Evolutionary conservation across 2,888 invertebrate genomes (phyloP), one percentile per base, ranked within the genome.

Genomic region (Macrosoma leucophasiata): DNA sequence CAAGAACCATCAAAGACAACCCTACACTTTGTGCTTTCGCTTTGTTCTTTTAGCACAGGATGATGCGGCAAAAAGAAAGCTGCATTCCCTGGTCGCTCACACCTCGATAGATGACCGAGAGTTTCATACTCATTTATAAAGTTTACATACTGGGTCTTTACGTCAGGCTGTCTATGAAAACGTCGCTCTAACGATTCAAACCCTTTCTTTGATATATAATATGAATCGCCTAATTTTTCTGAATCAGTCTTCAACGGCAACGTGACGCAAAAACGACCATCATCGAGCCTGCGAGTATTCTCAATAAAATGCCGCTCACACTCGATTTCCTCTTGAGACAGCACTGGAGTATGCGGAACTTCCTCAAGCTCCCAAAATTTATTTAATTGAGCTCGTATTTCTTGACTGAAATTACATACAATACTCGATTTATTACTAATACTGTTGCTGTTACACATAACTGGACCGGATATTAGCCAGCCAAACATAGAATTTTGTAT

Each of bases 1-100:
- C 43, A 38, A 3, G 58, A 57, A 4, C 47, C 58, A 24, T 62
- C 55, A 42, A 58, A 58, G 1, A 62, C 59, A 1, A 60, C 56
- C 7, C 57, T 29, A 1, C 58, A 27, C 11, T 54, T 58, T 2
- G 56, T 57, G 0, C 55, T 56, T 6, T 46, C 25, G 33, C 51
- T 54, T 4, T 43, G 28, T 6, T 43, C 39, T 13, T 47, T 48
- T 2, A 50, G 21, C 3, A 62, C 52, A 1, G 45, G 43, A 28
- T 58, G 59, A 40, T 62, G 61, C 2, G 52, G 56, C 10, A 59
- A 34, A 27, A 44, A 58, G 27, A 37, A 46, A 3, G 27, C 31
- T n/a, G n/a, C n/a, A 15, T 23, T 19, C n/a, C 33, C 33, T n/a
- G 19, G 26, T 23, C 11, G 12, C 13, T 17, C 33, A 5, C 17